Base-by-base conservation (phyloP, 2,888 invertebrate genomes). In the Arenicola marina region DNA sequence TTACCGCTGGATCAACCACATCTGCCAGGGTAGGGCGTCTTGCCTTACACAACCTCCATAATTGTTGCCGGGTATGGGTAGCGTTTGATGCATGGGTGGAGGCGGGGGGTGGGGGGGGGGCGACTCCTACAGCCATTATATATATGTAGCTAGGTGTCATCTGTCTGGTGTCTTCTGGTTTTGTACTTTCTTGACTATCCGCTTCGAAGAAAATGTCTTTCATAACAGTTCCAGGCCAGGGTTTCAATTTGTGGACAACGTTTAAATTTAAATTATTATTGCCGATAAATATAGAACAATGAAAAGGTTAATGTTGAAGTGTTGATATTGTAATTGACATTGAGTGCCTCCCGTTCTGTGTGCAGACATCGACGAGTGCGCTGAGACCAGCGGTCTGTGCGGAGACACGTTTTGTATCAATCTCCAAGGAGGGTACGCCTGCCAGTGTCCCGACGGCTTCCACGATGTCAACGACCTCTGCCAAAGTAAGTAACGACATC, bases 401-500 rank as follows among this genome's bases (percentile, higher is more conserved):
- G 38, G 38, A 18, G 26, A 11, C 24, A 24, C 48, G 18, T 24
- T 48, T 24, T 48, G 48, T 24, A 24, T 48, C 26, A 48, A 48
- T 24, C 11, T 24, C 18, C 7, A 48, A 7, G 48, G 48, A 7
- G 7, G n/a, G 7, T 48, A 48, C 26, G 24, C 18, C 48, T 48
- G 48, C 24, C 18, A 48, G 18, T 48, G 48, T 48, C n/a, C 48
- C 24, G 48, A 48, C 7, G 48, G 48, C 48, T 48, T 48, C 26
- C 18, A n/a, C 48, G 24, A 24, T 24, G 48, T n/a, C 26, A 48
- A 48, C 26, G 48, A 24, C 26, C 7, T 11, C 15, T 48, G 48
- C 26, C 26, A n/a, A 24, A 48, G 48, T 48, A 48, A 11, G 48
- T 48, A 24, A n/a, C n/a, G n/a, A n/a, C n/a, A n/a, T n/a, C n/a